phyloP scores from a whole-genome alignment of 2,113 vertebrate species.

The Melierax canorus region DNA sequence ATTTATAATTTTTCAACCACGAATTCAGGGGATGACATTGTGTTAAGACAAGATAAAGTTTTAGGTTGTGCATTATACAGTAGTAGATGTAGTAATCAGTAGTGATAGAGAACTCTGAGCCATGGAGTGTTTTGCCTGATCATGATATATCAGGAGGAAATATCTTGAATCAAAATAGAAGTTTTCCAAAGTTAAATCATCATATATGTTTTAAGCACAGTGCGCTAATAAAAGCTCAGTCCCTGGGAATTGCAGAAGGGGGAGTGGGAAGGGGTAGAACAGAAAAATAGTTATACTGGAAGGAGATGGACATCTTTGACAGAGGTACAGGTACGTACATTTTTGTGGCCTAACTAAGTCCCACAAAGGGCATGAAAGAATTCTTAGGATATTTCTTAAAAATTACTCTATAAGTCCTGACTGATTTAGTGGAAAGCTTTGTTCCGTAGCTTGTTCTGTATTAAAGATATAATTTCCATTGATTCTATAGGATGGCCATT shows the following conservation, averaged over 20 bases:
- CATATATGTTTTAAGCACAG: background rate
- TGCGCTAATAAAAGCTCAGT: background rate
- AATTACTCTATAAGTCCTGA: background rate
- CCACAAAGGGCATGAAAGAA: background rate
- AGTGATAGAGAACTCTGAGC: background rate
- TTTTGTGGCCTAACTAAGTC: background rate
- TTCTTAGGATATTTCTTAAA: background rate
- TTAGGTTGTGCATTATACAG: background rate
- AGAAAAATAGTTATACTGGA: background rate
- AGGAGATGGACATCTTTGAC: background rate
- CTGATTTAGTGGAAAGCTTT: background rate
- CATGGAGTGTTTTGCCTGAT: background rate
- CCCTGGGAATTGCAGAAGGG: background rate
- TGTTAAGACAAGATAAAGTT: background rate
- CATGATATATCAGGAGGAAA: background rate
- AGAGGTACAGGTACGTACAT: background rate
- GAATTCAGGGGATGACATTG: background rate
- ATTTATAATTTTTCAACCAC: background rate
- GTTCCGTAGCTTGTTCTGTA: background rate
- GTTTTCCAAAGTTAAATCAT: background rate
- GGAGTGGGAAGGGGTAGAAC: background rate
- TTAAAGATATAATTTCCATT: background rate
- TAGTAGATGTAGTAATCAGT: background rate
- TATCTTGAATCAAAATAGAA: background rate
- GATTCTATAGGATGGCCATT: background rate